Base-by-base conservation (phyloP, 2,797 vertebrate species). In the Acanthurus leucopareius region DNA sequence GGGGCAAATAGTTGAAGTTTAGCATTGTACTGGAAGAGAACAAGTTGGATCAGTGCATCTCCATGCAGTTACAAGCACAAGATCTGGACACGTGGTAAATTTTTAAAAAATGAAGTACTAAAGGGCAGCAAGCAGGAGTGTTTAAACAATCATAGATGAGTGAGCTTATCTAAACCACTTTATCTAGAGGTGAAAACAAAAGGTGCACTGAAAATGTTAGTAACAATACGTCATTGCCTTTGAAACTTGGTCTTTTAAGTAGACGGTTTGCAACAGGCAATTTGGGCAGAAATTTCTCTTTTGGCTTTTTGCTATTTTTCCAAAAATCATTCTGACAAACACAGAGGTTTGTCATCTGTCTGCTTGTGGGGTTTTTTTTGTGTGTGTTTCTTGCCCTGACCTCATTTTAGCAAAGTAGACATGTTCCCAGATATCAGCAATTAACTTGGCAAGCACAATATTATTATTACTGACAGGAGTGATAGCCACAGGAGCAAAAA, bases 391-490 rank as follows among this genome's bases (percentile, higher is more conserved):
- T 35, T 19, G 10, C 3, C 5, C 25, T 6, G 58, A 45, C 59
- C 52, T 52, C 13, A 69, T 35, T 52, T n/a, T 25, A 25, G 25
- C 25, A 25, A 25, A 25, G 25, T 42, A 61, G 53, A 59, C 5
- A 0, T 38, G 48, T 45, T 70, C 7, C 60, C 14, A 64, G 25
- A 59, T 63, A 32, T 10, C 10, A 10, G 47, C 20, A 66, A 28
- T 75, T 32, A 35, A 52, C 9, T 45, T 16, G 28, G n/a, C 25
- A 5, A 45, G 17, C 9, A 32, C 13, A 28, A 9, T 15, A 7
- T 28, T 45, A 61, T 56, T 53, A 56, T 60, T 16, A 35, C 49
- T 10, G 8, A 56, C 17, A 56, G 57, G 32, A 72, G 53, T 28
- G 15, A 57, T 10, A 3, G 17, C 22, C 16, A 49, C 20, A 60